A percentile compares a stretch with the other conserved stretches of the same genome.
Evolutionary conservation across 2,888 invertebrate genomes (phyloP).

Genomic region (Eupithecia dodoneata): DNA sequence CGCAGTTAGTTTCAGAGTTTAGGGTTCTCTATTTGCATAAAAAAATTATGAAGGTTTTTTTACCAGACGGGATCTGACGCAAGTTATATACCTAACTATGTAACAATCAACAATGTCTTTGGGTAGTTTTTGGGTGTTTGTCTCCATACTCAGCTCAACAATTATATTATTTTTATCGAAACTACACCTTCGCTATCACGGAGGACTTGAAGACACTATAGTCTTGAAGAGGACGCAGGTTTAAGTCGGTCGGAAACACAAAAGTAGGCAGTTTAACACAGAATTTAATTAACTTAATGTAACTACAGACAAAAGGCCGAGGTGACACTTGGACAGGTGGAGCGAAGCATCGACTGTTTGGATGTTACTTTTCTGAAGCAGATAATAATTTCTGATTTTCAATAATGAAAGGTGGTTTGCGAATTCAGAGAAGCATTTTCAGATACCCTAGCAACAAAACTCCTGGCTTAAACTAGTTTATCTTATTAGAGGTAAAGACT

Average conservation of each 20-base stretch:
- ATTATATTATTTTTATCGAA: background rate
- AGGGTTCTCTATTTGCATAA: conserved; percentile 25
- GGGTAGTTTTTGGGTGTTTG: background rate
- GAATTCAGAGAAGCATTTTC: background rate
- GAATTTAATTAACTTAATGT: too few relatives aligned
- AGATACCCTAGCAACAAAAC: background rate
- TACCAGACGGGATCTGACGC: background rate
- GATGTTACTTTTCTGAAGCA: too few relatives aligned
- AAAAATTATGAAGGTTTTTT: background rate
- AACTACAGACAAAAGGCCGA: too few relatives aligned
- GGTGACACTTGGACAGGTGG: too few relatives aligned
- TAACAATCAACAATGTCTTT: background rate
- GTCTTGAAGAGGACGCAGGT: too few relatives aligned
- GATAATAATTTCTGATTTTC: background rate
- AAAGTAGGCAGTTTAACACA: too few relatives aligned
- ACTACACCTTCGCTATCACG: background rate
- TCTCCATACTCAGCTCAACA: background rate
- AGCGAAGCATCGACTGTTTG: too few relatives aligned
- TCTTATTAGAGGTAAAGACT: background rate
- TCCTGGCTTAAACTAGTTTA: background rate
- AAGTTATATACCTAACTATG: background rate
- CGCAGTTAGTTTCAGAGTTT: conserved; percentile 21
- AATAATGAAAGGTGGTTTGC: background rate
- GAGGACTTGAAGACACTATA: too few relatives aligned
- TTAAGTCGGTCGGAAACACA: too few relatives aligned